phyloP scores from a whole-genome alignment of 2,797 vertebrate species.

The Melanogrammus aeglefinus region DNA sequence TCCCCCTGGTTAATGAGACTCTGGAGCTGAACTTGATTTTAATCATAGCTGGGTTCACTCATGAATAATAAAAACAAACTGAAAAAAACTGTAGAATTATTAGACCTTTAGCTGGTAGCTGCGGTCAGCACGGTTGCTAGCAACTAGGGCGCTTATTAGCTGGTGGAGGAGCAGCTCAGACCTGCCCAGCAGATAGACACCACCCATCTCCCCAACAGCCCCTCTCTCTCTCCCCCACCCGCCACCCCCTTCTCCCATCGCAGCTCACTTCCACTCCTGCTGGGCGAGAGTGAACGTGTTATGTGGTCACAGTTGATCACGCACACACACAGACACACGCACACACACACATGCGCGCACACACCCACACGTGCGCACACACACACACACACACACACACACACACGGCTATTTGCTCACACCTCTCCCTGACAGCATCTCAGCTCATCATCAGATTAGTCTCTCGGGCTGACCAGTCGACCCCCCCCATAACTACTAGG shows the following conservation, averaged over 20 bases:
- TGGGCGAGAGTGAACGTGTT: constrained; percentile 70
- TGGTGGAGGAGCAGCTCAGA: constrained; percentile 44
- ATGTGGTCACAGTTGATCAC: constrained; percentile 67
- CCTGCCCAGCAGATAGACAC: too few species aligned
- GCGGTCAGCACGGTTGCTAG: too few species aligned
- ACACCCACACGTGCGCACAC: constrained; percentile 23
- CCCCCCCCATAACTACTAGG: not conserved
- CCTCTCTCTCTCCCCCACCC: too few species aligned
- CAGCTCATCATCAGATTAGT: not conserved
- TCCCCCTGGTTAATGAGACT: too few species aligned
- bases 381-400: constrained; percentile 36
- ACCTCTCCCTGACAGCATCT: constrained; percentile 14
- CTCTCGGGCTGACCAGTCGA: not conserved
- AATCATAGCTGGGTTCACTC: too few species aligned
- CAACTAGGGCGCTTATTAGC: constrained; percentile 29
- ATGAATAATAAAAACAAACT: too few species aligned
- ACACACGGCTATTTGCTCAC: not conserved
- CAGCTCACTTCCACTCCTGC: constrained; percentile 56
- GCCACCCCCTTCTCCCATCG: constrained; percentile 35
- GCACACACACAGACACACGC: constrained; percentile 28
- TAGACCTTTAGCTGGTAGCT: too few species aligned
- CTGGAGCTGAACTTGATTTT: too few species aligned
- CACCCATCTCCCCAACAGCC: not conserved
- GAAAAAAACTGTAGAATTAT: too few species aligned
- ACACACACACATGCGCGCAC: constrained; percentile 17